Percentiles rank a stretch among this genome's conserved stretches.
Conservation (phyloP, 1,140 invertebrate genomes). For the Micrasema minimum region DNA sequence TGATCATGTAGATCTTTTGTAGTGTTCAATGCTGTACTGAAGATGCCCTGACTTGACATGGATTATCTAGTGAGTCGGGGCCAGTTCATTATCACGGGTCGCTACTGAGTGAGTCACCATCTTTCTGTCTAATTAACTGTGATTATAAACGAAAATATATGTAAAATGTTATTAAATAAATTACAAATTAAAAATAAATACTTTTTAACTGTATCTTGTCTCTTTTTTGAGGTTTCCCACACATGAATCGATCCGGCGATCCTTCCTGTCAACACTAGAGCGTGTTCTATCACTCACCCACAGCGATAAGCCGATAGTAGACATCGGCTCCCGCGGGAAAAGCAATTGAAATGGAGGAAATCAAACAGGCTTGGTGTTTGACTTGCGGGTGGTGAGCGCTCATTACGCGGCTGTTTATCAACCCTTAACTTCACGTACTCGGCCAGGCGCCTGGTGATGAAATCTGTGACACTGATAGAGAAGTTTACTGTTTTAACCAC, state of each 20-base stretch:
- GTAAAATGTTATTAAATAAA: too few species aligned
- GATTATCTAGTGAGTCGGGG: too few species aligned
- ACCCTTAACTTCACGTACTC: not conserved
- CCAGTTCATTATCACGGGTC: too few species aligned
- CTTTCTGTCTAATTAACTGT: too few species aligned
- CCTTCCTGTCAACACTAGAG: conserved; percentile 47
- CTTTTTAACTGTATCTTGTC: too few species aligned
- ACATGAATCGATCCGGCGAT: conserved; percentile 24
- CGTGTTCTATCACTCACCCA: conserved; percentile 49
- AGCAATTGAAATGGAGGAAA: conserved; percentile 45
- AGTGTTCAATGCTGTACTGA: too few species aligned
- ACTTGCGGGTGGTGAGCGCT: conserved; percentile 19
- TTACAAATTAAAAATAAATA: too few species aligned
- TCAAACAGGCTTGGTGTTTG: conserved; percentile 49
- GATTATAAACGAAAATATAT: too few species aligned
- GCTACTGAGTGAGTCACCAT: too few species aligned
- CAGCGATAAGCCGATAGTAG: conserved; percentile 42
- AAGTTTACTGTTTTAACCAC: not conserved
- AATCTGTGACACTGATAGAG: not conserved
- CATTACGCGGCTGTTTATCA: conserved; percentile 17
- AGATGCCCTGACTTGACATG: too few species aligned
- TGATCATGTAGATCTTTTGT: too few species aligned
- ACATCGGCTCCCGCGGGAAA: conserved; percentile 25
- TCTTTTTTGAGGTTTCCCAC: not conserved
- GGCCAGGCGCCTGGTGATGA: not conserved